Base-by-base conservation (phyloP, 23 tunicate genomes). In the Trididemnum clinides region DNA sequence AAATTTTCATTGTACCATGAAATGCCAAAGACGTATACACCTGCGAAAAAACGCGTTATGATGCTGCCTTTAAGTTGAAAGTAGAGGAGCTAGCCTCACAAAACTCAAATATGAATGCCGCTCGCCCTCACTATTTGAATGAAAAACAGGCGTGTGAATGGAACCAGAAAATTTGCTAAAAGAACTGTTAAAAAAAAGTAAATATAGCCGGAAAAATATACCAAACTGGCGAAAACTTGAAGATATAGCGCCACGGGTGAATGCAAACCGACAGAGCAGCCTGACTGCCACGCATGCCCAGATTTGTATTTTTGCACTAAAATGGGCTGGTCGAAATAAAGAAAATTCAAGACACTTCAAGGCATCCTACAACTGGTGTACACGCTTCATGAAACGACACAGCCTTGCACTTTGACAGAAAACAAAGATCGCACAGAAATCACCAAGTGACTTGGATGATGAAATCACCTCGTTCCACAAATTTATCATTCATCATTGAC, bases 81-180 rank as follows among this genome's bases (percentile, higher is more conserved):
- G 69, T 62, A 62, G 69, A 15, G 69, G 69, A 62, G 69, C 21
- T 62, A 21, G 69, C 69, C 27, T 62, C 21, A 22, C 69, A 62
- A 62, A 62, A 22, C 69, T 62, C 27, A 62, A 62, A 62, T 62
- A 62, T 62, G 69, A 62, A 62, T 62, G 69, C 69, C 69, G 27
- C 69, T 62, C 69, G 27, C 69, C 69, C 18, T 62, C 21, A 62
- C 69, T 12, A 26, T 62, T 22, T 62, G 69, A 62, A 62, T 21
- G 69, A 62, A 62, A 62, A 62, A 62, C 69, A 62, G 69, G 69
- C 21, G 18, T 26, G 69, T 62, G 69, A 62, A 62, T 62, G 69
- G 69, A 62, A 62, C 26, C 69, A 62, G 27, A 62, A 62, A 62
- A 26, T 21, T 18, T 62, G 18, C 69, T 62, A 26, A 62, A 62